Base-by-base conservation (phyloP, 2,113 vertebrate genomes). In the Corythoichthys intestinalis region DNA sequence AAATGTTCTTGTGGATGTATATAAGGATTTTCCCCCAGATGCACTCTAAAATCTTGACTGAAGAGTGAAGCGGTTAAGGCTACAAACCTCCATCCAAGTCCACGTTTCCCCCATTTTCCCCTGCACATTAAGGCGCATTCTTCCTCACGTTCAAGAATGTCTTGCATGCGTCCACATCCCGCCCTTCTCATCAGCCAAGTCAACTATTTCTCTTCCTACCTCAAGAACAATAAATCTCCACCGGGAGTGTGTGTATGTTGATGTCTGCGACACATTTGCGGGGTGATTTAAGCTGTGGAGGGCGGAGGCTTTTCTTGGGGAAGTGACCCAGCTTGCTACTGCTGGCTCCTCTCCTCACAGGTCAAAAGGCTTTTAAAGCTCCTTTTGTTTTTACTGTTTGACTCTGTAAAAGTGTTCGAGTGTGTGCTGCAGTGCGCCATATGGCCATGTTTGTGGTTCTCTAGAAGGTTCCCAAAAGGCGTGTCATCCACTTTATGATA, bases 371-470 rank as follows among this genome's bases (percentile, higher is more conserved):
- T 74, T 80, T 76, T 66, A 72, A 66, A 75, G 78, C 66, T 65
- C 38, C 75, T 85, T 85, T 79, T 87, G 81, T 89, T 83, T 82
- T 72, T 71, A 73, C 41, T 82, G 58, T 85, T 83, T 70, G 64
- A 65, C 13, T 63, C 28, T 70, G 74, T 73, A 17, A 73, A 70
- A 62, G 38, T 50, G 46, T 74, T 67, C 44, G 56, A 60, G 39
- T 54, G 76, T 20, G 10, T 72, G 65, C 48, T 74, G 66, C 46
- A 20, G 41, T 46, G 67, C 28, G n/a, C 59, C 75, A 73, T 65
- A 15, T 70, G 78, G 57, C 20, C 56, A 34, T 79, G 60, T 69
- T 60, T 58, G 57, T 46, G 52, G 35, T 14, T 64, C 2, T 34
- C 56, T 57, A 72, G 57, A 60, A 12, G 46, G 9, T 17, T 49